A percentile compares a stretch with the other conserved stretches of the same genome.
Conservation (phyloP, 2,797 vertebrate species). For the Acipenser transmontanus region DNA sequence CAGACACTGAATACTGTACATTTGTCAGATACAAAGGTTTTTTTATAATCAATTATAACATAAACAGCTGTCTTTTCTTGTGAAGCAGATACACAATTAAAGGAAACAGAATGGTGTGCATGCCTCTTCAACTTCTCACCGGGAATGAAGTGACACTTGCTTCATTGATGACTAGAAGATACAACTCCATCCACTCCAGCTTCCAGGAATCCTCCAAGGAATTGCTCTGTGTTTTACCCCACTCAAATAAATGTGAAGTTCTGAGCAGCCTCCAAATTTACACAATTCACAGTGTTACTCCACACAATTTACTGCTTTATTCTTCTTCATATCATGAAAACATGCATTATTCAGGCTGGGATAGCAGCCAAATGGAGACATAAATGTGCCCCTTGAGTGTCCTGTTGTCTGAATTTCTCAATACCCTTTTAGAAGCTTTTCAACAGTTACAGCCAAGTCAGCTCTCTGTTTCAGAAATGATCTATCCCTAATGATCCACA, state of each 20-base stretch:
- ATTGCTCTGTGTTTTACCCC: background rate
- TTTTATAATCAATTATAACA: slow-evolving; percentile 23
- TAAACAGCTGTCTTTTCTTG: slow-evolving; percentile 4
- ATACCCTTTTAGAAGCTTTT: background rate
- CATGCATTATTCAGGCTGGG: slow-evolving; percentile 1
- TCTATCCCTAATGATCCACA: slow-evolving; percentile 7
- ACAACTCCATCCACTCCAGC: background rate
- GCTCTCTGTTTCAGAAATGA: background rate
- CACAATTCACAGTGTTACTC: background rate
- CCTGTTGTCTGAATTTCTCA: background rate
- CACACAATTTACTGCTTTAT: background rate
- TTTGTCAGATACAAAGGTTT: slow-evolving; percentile 18
- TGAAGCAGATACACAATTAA: slow-evolving; percentile 5
- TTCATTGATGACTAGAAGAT: slow-evolving; percentile 1
- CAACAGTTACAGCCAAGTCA: slow-evolving; percentile 3
- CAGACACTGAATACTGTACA: slow-evolving; percentile 7
- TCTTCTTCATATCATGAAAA: background rate
- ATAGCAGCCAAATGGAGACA: background rate
- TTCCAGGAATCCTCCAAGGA: background rate
- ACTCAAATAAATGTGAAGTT: background rate
- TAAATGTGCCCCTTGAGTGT: background rate
- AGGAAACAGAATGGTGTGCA: background rate
- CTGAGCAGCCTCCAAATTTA: background rate
- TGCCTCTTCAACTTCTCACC: background rate
- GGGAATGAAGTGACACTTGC: background rate